phyloP scores from a whole-genome alignment of 2,888 invertebrate genomes.

The Drosophila formosana region DNA sequence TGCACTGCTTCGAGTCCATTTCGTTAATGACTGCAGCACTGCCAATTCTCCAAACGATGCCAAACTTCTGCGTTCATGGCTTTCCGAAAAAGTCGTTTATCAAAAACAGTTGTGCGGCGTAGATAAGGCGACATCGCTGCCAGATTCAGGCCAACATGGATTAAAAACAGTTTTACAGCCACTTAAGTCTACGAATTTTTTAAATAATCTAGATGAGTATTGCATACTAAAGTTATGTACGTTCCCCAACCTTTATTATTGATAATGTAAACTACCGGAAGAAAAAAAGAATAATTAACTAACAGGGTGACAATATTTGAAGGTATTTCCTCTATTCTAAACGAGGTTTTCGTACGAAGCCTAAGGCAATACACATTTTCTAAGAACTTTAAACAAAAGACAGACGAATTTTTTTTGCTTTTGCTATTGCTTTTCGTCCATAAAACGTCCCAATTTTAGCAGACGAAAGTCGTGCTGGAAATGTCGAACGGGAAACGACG shows the following conservation, averaged over 20 bases:
- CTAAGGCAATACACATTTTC: not conserved
- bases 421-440: constrained; percentile 19
- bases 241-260: too few relatives aligned
- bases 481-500: not conserved
- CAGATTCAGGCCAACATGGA: constrained; percentile 3
- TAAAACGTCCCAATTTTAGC: constrained; percentile 43
- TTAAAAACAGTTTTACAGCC: not conserved
- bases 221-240: too few relatives aligned
- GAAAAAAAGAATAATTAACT: not conserved
- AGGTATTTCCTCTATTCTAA: too few relatives aligned
- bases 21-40: constrained; percentile 60
- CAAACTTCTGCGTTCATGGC: constrained; percentile 14
- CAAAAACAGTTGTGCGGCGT: constrained; percentile 42
- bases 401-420: constrained; percentile 12
- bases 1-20: constrained; percentile 61
- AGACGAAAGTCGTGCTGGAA: constrained; percentile 18
- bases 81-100: not conserved
- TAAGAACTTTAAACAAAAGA: not conserved
- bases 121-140: constrained; percentile 21
- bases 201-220: not conserved
- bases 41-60: constrained; percentile 5
- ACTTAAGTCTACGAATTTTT: not conserved
- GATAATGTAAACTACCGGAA: too few relatives aligned
- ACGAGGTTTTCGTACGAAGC: too few relatives aligned
- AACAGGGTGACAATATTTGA: not conserved